Base-by-base conservation (phyloP, 2,113 vertebrate species). In the Hydropotes inermis region DNA sequence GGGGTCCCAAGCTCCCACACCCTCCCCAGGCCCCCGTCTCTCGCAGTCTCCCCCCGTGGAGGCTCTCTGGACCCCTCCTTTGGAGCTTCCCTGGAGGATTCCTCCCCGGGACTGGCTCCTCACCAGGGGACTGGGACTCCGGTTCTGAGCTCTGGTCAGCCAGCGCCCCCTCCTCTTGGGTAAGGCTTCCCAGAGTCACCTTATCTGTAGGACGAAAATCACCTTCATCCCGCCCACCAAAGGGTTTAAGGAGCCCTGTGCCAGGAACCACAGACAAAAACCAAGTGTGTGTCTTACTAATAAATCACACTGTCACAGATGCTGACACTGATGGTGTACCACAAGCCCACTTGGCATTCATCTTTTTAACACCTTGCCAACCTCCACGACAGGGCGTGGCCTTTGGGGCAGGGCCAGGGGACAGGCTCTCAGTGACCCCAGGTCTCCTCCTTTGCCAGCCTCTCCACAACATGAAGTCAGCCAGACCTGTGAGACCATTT, bases 401-500 rank as follows among this genome's bases (percentile, higher is more conserved):
- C 33, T 87, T 78, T 28, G 17, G 47, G 36, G 58, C 2, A 2
- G 67, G 10, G 17, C 67, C n/a, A 33, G 79, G 28, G 45, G 30
- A 17, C 39, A 25, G 39, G 12, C 16, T 2, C n/a, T 30, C 19
- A 1, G 28, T 93, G 61, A 27, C 45, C 70, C 33, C 33, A n/a
- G 16, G 14, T 25, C 55, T n/a, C n/a, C 28, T 52, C 36, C 45
- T 81, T 28, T 36, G 89, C 81, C 91, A 90, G 91, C 50, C 81
- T 61, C 52, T 87, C 36, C 47, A 25, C 81, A 19, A 23, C 67
- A 25, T 33, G 55, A 43, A 70, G 74, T 92, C 91, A 89, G 74
- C 94, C 54, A 54, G 94, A 79, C 30, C 36, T 57, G n/a, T 9
- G 2, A 33, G 19, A 36, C 21, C 93, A 81, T 93, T 89, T 93